phyloP scores from a whole-genome alignment of 2,113 vertebrate species.

The Baryphthengus martii region DNA sequence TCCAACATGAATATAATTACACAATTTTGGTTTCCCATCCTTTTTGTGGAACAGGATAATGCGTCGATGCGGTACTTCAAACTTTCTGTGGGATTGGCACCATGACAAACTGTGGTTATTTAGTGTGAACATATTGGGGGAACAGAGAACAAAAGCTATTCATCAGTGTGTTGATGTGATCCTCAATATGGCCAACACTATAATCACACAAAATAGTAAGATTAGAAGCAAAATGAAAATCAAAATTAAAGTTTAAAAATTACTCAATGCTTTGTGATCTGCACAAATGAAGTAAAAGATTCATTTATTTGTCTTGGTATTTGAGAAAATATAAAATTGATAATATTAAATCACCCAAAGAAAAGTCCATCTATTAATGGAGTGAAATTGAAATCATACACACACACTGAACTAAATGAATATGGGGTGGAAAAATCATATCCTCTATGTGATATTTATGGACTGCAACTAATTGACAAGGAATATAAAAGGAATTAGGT shows the following conservation, averaged over 20 bases:
- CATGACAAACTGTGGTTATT: not conserved
- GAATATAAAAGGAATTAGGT: not conserved
- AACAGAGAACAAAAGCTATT: not conserved
- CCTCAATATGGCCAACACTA: not conserved
- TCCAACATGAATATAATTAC: not conserved
- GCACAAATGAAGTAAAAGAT: not conserved
- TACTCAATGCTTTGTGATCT: not conserved
- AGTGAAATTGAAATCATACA: not conserved
- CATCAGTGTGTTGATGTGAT: not conserved
- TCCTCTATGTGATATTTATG: not conserved
- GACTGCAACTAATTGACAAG: not conserved
- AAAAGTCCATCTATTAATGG: not conserved
- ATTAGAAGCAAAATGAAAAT: not conserved
- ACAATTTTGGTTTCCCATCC: not conserved
- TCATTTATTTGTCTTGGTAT: not conserved
- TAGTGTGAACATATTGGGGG: not conserved
- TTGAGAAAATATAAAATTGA: not conserved
- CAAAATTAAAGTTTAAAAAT: not conserved
- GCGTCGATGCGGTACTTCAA: not conserved
- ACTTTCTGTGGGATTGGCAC: not conserved
- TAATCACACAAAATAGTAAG: not conserved
- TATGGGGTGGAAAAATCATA: not conserved
- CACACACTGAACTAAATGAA: not conserved
- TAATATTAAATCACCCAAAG: not conserved
- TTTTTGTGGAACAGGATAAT: not conserved